A percentile compares a stretch with the other conserved stretches of the same genome.
Conservation (phyloP, 1,140 invertebrate species). For the Acromyrmex charruanus region DNA sequence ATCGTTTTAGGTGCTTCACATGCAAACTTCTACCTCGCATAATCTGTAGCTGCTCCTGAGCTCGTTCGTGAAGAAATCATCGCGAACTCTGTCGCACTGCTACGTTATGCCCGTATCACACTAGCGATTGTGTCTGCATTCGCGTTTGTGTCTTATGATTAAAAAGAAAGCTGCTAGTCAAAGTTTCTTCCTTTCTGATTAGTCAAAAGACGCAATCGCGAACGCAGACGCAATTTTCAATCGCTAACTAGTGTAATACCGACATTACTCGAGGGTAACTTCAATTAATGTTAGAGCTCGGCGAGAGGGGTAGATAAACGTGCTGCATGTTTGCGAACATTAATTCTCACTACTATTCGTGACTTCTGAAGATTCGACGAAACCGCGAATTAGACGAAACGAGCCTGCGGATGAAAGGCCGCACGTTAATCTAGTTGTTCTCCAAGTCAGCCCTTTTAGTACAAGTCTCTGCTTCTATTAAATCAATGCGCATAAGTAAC, state of each 20-base stretch:
- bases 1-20: slow-evolving; percentile 4
- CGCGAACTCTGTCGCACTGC: background rate
- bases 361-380: slow-evolving; percentile 54
- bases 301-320: slow-evolving; percentile 36
- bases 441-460: slow-evolving; percentile 37
- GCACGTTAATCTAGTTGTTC: slow-evolving; percentile 53
- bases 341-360: slow-evolving; percentile 48
- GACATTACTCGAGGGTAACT: background rate
- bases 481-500: slow-evolving; percentile 29
- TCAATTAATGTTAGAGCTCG: background rate
- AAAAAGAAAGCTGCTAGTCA: too few species aligned
- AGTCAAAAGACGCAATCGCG: too few species aligned
- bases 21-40: background rate
- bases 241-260: too few species aligned
- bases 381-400: slow-evolving; percentile 49
- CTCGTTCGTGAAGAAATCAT: slow-evolving; percentile 32
- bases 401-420: slow-evolving; percentile 44
- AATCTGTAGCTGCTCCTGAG: slow-evolving; percentile 7
- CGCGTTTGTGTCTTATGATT: too few species aligned
- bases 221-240: too few species aligned
- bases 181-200: too few species aligned
- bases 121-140: too few species aligned
- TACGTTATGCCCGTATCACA: background rate
- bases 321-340: slow-evolving; percentile 48
- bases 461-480: slow-evolving; percentile 18